A percentile compares a stretch with the other conserved stretches of the same genome.
These are phyloP conservation scores for Stenurella melanura DNA, from an alignment of 2,888 invertebrate species.

Conservation along the genomic window DNA sequence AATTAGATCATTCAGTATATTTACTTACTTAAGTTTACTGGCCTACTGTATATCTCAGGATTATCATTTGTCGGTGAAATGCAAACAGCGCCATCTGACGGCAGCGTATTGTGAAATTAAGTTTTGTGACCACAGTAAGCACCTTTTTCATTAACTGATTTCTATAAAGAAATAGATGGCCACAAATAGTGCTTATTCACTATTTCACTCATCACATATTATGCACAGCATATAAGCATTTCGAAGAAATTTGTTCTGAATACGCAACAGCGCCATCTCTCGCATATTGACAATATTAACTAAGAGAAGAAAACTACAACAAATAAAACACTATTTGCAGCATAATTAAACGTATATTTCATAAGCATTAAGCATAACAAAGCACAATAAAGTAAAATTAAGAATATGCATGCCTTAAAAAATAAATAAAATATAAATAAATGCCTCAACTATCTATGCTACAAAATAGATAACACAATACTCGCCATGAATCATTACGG, in stretches of 20 bases:
- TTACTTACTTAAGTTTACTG: too few relatives aligned
- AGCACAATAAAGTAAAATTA: not conserved
- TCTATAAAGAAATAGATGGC: too few relatives aligned
- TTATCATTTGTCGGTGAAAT: not conserved
- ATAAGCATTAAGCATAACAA: not conserved
- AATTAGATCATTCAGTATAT: too few relatives aligned
- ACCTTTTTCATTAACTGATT: too few relatives aligned
- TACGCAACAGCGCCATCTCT: not conserved
- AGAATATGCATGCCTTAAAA: not conserved
- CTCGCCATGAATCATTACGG: not conserved
- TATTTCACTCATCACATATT: too few relatives aligned
- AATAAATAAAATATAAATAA: not conserved
- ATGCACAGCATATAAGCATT: too few relatives aligned
- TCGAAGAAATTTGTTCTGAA: too few relatives aligned
- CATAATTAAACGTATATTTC: not conserved
- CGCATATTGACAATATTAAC: too few relatives aligned
- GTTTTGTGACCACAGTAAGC: too few relatives aligned
- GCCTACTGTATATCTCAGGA: not conserved
- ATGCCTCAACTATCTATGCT: not conserved
- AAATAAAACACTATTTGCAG: not conserved
- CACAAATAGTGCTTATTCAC: too few relatives aligned
- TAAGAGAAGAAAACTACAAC: not conserved
- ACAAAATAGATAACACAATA: not conserved
- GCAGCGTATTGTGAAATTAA: too few relatives aligned
- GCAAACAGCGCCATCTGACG: not conserved